phyloP scores from a whole-genome alignment of 2,888 invertebrate genomes.

The Caenorhabditis sp. region DNA sequence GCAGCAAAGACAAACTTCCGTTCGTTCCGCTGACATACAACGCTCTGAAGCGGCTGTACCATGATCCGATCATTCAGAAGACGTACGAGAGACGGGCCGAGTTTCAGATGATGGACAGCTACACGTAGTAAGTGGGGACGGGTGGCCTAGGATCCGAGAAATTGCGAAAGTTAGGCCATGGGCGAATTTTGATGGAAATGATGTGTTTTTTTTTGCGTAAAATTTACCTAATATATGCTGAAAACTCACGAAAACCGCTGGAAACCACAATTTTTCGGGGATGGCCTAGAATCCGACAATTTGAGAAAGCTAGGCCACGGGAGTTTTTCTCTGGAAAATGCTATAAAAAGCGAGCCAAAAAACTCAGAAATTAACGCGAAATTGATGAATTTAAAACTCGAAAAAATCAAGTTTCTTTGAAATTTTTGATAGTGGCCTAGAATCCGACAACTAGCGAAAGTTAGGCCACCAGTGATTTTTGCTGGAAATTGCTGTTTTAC shows the following conservation, averaged over 20 bases:
- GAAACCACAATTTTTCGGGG: no score
- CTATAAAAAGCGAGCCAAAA: background rate
- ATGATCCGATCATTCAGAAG: slow-evolving; percentile 63
- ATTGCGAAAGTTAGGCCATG: slow-evolving; percentile 1
- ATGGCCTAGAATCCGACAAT: no score
- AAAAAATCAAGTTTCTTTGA: no score
- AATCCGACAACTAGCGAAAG: background rate
- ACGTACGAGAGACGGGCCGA: slow-evolving; percentile 62
- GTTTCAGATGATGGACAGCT: slow-evolving; percentile 65
- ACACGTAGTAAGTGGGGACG: slow-evolving; percentile 69
- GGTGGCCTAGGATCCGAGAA: slow-evolving; percentile 1
- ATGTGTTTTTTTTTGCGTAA: background rate
- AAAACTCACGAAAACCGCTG: background rate
- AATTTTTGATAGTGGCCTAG: background rate
- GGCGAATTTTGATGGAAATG: no score
- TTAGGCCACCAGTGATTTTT: background rate
- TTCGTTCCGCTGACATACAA: slow-evolving; percentile 37
- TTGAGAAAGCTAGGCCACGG: no score
- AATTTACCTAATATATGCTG: no score
- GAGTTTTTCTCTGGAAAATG: no score
- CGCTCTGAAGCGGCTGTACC: slow-evolving; percentile 61
- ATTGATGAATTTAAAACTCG: no score
- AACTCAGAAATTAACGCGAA: background rate
- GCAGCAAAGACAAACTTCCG: slow-evolving; percentile 50
- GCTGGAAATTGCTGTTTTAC: background rate